These are phyloP conservation scores for Gambusia holbrooki DNA, from an alignment of 2,113 vertebrate genomes.

Conservation along the genomic window DNA sequence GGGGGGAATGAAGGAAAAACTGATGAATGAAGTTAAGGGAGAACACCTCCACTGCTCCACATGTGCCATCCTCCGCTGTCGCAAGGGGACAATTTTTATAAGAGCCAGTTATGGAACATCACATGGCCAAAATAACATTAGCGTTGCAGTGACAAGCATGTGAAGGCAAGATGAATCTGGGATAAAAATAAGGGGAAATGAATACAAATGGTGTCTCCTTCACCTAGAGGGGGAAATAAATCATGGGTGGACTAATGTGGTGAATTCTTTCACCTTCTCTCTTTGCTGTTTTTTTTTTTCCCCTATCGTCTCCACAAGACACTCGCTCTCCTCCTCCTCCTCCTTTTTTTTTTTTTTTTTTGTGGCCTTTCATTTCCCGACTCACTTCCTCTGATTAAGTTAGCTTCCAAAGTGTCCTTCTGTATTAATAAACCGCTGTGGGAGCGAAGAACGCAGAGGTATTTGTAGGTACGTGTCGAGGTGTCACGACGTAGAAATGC, in stretches of 20 bases:
- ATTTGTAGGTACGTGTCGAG: constrained; percentile 38
- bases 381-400: constrained; percentile 71
- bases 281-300: constrained; percentile 10
- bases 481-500: constrained; percentile 23
- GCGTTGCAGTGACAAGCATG: constrained; percentile 69
- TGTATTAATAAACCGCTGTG: constrained; percentile 57
- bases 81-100: constrained; percentile 78
- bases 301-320: not conserved
- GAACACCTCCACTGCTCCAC: not conserved
- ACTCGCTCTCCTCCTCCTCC: constrained; percentile 1
- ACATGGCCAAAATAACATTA: constrained; percentile 77
- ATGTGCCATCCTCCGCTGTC: constrained; percentile 65
- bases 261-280: constrained; percentile 36
- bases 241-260: constrained; percentile 80
- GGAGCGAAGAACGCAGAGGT: constrained; percentile 33
- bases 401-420: constrained; percentile 62
- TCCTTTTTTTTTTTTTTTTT: constrained; percentile 5
- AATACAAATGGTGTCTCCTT: constrained; percentile 90
- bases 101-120: constrained; percentile 75
- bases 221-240: constrained; percentile 84
- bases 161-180: constrained; percentile 72
- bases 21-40: constrained; percentile 35
- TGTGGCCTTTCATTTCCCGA: constrained; percentile 28
- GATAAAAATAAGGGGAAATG: constrained; percentile 84
- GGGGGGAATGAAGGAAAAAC: constrained; percentile 25